Base-by-base conservation (phyloP, 2,113 vertebrate species). In the Tetrao urogallus region DNA sequence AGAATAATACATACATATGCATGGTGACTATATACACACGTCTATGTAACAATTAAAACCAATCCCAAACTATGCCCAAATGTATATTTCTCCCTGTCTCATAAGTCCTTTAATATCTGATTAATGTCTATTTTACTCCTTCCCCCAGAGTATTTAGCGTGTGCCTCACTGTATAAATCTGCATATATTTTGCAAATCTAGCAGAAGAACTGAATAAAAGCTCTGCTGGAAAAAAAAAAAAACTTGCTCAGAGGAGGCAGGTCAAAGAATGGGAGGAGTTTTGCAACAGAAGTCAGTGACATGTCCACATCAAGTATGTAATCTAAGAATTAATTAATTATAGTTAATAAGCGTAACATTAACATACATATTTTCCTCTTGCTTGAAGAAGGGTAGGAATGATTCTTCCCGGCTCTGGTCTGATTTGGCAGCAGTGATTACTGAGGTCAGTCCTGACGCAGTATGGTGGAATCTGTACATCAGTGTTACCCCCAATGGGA, bases 51-150 rank as follows among this genome's bases (percentile, higher is more conserved):
- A 72, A 34, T 69, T 82, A 72, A 93, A 86, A 81, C 42, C 80
- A 72, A 52, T 13, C 3, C 50, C 43, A 61, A 83, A 86, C 20
- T 81, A 69, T 36, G 40, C 90, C 89, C 81, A 87, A 70, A 87
- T 52, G 57, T 73, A 11, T 79, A 90, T 91, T 94, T 93, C 85
- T 84, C 64, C 91, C 66, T 90, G 91, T 89, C 79, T 94, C 73
- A 3, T 75, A 92, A 94, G 93, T 91, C 91, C 94, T 96, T 93
- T 95, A 97, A 90, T 96, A 96, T 95, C 95, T 95, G 96, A 97
- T 96, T 96, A 93, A 94, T 67, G 92, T 77, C 93, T 91, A 73
- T 97, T 94, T 94, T 89, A 88, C 70, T 85, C 48, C 61, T 95
- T 96, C 58, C 85, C 82, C 89, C 45, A 34, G 92, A 96, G 89